Evolutionary conservation across 2,888 invertebrate genomes (phyloP), one percentile per base, ranked within the genome.

Genomic region (Bombyx huttoni): DNA sequence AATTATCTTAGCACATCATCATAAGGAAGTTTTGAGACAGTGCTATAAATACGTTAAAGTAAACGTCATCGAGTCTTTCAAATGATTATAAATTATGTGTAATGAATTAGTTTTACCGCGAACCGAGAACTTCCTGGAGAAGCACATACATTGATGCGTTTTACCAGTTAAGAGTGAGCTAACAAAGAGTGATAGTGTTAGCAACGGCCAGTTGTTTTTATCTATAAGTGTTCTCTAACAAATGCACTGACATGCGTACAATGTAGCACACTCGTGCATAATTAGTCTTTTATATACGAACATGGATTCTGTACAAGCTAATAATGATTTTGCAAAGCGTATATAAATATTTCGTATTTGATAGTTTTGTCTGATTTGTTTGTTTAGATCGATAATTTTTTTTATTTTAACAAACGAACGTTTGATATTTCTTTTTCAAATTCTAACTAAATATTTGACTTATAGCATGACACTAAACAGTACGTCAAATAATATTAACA

Each of bases 121-220:
- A 52, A 61, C 24, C 47, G 46, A 64, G 56, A 63, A 66, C 61
- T 66, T 59, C 56, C 59, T 56, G 62, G 56, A 62, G 66, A 67
- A 70, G 62, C 56, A 54, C 52, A 52, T 58, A 66, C 60, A 65
- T 64, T 65, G 63, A 55, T 61, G 60, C 58, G 63, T 59, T 66
- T 65, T 62, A 60, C 59, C 53, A 59, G 61, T 56, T 54, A 65
- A 63, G 59, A 64, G 65, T 63, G 60, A 56, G 51, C 57, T 59
- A 67, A 85, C 84, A 85, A 83, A 70, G 80, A 64, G 65, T 59
- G 59, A 70, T 70, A 73, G 71, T 84, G 76, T 85, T 57, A 57
- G 52, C 59, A 61, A 75, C 40, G 2, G 12, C 79, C 83, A 82
- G 79, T 66, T 78, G 76, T 75, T 63, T 75, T 83, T 85, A 85